Conservation (phyloP, 2,797 vertebrate species). For the Sternotherus odoratus region DNA sequence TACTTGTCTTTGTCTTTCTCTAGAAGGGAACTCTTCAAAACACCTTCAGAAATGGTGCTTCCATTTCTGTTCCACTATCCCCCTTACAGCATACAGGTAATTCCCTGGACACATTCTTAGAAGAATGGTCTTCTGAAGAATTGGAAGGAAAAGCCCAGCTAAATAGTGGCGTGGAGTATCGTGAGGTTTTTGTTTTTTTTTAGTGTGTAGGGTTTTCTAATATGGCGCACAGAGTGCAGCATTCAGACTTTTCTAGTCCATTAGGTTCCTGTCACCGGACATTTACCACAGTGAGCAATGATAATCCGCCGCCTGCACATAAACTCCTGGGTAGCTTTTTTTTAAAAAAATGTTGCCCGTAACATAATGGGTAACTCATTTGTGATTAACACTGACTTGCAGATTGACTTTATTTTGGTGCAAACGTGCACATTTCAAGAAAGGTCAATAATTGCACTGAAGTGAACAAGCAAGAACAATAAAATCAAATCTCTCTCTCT, state of each 20-base stretch:
- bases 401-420: constrained; percentile 53
- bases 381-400: constrained; percentile 31
- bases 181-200: neutral
- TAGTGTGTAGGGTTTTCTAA: neutral
- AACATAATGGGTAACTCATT: neutral
- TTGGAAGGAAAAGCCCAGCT: neutral
- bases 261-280: neutral
- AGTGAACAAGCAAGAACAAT: constrained; percentile 41
- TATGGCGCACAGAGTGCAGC: neutral
- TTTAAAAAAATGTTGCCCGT: neutral
- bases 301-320: neutral
- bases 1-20: neutral
- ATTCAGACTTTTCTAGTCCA: neutral
- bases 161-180: neutral
- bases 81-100: neutral
- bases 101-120: neutral
- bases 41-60: neutral
- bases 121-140: neutral
- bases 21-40: neutral
- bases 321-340: neutral
- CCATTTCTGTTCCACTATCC: neutral
- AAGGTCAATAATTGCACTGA: constrained; percentile 39
- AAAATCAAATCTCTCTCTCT: constrained; percentile 19
- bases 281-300: neutral
- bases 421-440: neutral